Evolutionary conservation across 2,888 invertebrate species (phyloP).

Genomic region (Drosophila lutescens): DNA sequence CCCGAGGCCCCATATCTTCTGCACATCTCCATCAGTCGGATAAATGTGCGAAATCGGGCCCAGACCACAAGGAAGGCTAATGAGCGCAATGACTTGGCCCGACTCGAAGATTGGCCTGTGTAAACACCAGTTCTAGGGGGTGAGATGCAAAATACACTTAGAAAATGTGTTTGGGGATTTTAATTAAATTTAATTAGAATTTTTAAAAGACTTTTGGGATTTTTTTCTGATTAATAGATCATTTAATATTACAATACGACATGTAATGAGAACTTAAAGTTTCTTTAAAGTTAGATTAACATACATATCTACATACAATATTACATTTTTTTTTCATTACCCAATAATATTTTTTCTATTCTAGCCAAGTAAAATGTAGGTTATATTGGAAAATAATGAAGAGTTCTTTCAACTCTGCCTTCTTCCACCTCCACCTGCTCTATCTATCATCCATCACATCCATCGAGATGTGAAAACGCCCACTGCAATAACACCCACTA

Average conservation of each 20-base stretch:
- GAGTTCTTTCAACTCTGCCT: constrained; percentile 1
- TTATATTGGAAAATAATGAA: neutral
- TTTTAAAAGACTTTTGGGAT: neutral
- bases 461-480: constrained; percentile 11
- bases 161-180: neutral
- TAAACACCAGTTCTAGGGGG: constrained; percentile 17
- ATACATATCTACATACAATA: too few species aligned
- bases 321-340: too few species aligned
- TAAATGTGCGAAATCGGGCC: constrained; percentile 53
- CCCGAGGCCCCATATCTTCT: constrained; percentile 17
- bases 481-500: constrained; percentile 7
- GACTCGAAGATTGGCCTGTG: constrained; percentile 20
- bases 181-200: neutral
- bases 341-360: too few species aligned
- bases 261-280: too few species aligned
- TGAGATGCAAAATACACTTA: constrained; percentile 3
- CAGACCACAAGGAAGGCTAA: constrained; percentile 34
- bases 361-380: neutral
- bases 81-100: constrained; percentile 31
- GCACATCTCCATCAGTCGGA: constrained; percentile 30
- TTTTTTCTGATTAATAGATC: too few species aligned
- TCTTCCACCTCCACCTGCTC: constrained; percentile 20
- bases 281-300: too few species aligned
- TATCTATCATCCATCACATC: constrained; percentile 11
- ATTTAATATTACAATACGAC: too few species aligned